A percentile compares a stretch with the other conserved stretches of the same genome.
Conservation (phyloP, 2,113 vertebrate genomes). For the Condylura cristata region DNA sequence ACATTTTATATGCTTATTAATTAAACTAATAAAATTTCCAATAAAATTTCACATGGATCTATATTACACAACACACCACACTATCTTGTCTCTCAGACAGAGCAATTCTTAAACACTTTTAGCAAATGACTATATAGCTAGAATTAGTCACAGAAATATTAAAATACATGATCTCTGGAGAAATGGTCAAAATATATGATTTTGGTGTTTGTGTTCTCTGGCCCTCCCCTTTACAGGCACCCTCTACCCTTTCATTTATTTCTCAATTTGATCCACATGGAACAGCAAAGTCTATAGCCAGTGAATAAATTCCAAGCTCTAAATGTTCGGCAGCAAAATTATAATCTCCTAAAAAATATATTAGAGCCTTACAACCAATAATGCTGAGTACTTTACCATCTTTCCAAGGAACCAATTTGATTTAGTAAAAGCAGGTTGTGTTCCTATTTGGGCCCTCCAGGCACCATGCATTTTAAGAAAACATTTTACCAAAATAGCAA, state of each 20-base stretch:
- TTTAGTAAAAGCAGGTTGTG: constrained; percentile 8
- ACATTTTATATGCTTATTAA: constrained; percentile 49
- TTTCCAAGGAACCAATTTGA: constrained; percentile 5
- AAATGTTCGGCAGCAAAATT: constrained; percentile 9
- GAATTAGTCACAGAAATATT: neutral
- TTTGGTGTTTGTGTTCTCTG: neutral
- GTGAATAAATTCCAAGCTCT: neutral
- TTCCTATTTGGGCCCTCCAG: neutral
- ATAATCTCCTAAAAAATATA: neutral
- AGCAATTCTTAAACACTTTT: constrained; percentile 7
- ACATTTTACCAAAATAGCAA: neutral
- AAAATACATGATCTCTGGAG: neutral
- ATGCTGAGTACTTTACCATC: neutral
- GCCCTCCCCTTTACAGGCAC: neutral
- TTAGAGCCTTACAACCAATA: neutral
- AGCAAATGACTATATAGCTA: neutral
- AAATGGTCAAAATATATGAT: neutral
- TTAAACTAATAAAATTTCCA: constrained; percentile 56
- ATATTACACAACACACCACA: neutral
- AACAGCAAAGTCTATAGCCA: neutral
- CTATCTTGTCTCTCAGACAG: neutral
- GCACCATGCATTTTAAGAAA: neutral
- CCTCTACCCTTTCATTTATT: neutral
- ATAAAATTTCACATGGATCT: constrained; percentile 53
- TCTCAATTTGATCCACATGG: neutral